phyloP scores from a whole-genome alignment of 2,797 vertebrate species.

The Betta splendens region DNA sequence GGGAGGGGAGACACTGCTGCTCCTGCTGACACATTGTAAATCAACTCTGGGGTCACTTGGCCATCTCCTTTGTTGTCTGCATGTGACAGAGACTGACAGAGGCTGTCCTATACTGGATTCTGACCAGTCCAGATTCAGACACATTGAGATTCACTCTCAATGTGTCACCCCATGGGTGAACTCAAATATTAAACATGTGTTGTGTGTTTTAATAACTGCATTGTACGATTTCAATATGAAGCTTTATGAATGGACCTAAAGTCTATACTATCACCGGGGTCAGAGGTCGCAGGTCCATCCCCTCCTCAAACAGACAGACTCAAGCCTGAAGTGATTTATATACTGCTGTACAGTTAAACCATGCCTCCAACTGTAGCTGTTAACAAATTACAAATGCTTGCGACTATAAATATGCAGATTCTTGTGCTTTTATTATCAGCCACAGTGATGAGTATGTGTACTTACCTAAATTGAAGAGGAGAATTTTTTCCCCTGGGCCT shows the following conservation, averaged over 20 bases:
- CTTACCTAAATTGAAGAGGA: constrained; percentile 53
- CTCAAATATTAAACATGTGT: not conserved
- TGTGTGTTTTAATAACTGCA: not conserved
- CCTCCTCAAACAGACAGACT: too few species aligned
- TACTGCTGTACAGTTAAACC: too few species aligned
- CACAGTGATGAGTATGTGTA: not conserved
- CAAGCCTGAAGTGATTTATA: too few species aligned
- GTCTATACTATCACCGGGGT: too few species aligned
- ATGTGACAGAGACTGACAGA: constrained; percentile 29
- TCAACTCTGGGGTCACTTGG: constrained; percentile 67
- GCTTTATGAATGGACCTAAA: not conserved
- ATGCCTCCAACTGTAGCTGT: not conserved
- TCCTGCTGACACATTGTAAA: constrained; percentile 69
- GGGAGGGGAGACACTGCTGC: constrained; percentile 27
- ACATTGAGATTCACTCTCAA: not conserved
- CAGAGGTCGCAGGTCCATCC: too few species aligned
- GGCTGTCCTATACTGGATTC: constrained; percentile 1
- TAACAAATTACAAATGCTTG: not conserved
- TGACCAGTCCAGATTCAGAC: not conserved
- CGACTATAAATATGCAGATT: not conserved
- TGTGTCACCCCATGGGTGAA: not conserved
- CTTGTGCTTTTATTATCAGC: not conserved
- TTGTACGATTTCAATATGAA: not conserved
- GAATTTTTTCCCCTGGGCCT: constrained; percentile 19
- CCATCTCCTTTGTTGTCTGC: constrained; percentile 41